phyloP scores from a whole-genome alignment of 2,888 invertebrate species.

The Euclidia mi region DNA sequence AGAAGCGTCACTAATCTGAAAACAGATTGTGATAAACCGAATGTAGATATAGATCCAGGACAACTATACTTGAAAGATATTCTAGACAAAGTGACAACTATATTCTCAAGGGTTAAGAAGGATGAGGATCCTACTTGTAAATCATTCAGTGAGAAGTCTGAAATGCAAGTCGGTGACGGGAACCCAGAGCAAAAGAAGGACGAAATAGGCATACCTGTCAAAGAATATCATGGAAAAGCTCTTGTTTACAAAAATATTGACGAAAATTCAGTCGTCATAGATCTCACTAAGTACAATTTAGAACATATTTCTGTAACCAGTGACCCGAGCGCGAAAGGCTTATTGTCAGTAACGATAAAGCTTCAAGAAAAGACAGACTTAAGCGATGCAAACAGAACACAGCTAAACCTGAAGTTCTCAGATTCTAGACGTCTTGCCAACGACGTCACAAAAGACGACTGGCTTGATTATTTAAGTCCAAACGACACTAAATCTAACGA shows the following conservation, averaged over 20 bases:
- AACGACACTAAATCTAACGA: constrained; percentile 44
- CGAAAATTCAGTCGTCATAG: constrained; percentile 70
- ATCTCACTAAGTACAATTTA: constrained; percentile 74
- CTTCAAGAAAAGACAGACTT: constrained; percentile 66
- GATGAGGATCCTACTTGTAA: constrained; percentile 34
- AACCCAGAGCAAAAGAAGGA: constrained; percentile 46
- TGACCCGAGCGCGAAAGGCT: constrained; percentile 60
- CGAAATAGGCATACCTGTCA: constrained; percentile 53
- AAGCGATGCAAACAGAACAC: constrained; percentile 55
- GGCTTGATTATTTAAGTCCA: constrained; percentile 44
- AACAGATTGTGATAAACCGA: constrained; percentile 32
- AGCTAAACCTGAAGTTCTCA: constrained; percentile 64
- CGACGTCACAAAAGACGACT: constrained; percentile 46
- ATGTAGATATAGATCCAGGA: constrained; percentile 60
- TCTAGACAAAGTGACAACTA: constrained; percentile 73
- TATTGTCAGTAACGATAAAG: constrained; percentile 70
- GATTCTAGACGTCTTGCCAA: constrained; percentile 38
- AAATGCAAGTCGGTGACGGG: constrained; percentile 30
- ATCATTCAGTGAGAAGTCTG: constrained; percentile 28
- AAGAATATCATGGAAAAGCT: constrained; percentile 52
- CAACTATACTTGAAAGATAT: constrained; percentile 73
- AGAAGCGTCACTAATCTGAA: constrained; percentile 65
- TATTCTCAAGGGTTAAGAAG: constrained; percentile 66
- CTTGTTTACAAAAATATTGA: constrained; percentile 59
- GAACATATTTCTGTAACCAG: constrained; percentile 71